Conservation (phyloP, 2,113 vertebrate species). For the Neogale vison region DNA sequence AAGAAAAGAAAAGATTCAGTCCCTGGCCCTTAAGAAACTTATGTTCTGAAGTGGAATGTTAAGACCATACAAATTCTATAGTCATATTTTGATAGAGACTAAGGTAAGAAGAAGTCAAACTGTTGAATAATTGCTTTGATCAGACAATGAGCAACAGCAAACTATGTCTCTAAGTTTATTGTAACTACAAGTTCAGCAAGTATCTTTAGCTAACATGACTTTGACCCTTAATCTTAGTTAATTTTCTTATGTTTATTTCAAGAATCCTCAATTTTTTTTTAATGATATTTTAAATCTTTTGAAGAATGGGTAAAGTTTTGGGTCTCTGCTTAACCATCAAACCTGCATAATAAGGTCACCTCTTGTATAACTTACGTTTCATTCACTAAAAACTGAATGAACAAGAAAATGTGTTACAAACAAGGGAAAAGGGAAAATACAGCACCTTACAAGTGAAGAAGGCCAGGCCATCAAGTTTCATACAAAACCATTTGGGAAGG, state of each 20-base stretch:
- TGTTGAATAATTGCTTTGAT: neutral
- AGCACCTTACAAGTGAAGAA: neutral
- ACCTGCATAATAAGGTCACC: neutral
- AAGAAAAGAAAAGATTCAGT: neutral
- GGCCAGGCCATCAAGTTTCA: neutral
- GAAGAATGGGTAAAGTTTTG: neutral
- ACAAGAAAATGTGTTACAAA: neutral
- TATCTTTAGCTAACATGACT: neutral
- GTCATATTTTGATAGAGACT: neutral
- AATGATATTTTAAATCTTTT: slow-evolving; percentile 22
- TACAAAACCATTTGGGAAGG: neutral
- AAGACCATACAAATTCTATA: neutral
- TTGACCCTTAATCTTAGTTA: neutral
- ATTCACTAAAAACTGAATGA: neutral
- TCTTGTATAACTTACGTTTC: neutral
- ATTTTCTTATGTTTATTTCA: neutral
- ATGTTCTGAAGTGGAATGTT: neutral
- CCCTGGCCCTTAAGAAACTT: neutral
- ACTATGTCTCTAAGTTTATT: neutral
- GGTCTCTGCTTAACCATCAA: neutral
- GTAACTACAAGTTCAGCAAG: neutral
- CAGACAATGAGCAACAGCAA: neutral
- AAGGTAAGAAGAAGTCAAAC: neutral
- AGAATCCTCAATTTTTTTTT: neutral
- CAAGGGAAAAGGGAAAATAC: neutral